These are phyloP conservation scores for Oxyteleia sp. DNA, from an alignment of 2,888 invertebrate genomes.

Conservation along the genomic window DNA sequence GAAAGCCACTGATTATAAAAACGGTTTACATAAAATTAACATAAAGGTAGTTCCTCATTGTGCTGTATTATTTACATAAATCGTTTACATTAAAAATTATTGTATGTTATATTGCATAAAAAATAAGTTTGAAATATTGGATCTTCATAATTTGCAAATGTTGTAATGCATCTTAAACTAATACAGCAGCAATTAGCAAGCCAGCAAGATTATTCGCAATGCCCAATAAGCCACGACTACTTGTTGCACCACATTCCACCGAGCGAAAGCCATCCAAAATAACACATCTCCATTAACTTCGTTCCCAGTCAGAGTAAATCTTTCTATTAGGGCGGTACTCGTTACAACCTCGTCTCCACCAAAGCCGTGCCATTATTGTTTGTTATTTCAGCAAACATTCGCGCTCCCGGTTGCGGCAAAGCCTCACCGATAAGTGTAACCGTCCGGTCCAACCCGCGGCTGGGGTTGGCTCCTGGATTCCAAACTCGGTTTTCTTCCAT, in stretches of 20 bases:
- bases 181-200: background rate
- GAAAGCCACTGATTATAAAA: too few species aligned
- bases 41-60: too few species aligned
- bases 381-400: background rate
- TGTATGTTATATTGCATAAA: too few species aligned
- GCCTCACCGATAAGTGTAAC: constrained; percentile 84
- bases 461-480: constrained; percentile 79
- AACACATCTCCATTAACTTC: background rate
- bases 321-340: background rate
- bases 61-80: too few species aligned
- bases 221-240: constrained; percentile 27
- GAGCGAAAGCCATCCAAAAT: constrained; percentile 17
- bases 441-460: constrained; percentile 80
- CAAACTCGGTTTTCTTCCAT: constrained; percentile 79
- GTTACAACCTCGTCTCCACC: constrained; percentile 3
- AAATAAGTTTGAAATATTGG: too few species aligned
- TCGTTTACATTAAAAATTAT: too few species aligned
- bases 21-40: too few species aligned
- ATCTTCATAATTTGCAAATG: background rate
- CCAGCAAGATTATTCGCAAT: constrained; percentile 25
- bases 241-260: constrained; percentile 27
- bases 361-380: background rate
- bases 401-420: background rate
- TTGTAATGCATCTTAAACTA: background rate
- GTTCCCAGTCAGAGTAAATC: background rate